Conservation (phyloP, 1,140 invertebrate genomes). For the Whitmania pigra region DNA sequence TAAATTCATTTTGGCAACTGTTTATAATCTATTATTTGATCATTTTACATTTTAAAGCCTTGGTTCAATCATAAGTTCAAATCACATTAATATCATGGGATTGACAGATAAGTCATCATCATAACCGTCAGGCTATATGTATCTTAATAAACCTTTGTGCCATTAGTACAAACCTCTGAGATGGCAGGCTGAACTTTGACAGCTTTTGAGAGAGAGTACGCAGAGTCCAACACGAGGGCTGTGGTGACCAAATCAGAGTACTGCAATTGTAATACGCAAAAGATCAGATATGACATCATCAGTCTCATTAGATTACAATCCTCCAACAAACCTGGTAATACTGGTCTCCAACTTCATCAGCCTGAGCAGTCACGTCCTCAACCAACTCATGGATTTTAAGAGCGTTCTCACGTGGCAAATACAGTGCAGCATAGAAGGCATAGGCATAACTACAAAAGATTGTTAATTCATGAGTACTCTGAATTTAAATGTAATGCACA, state of each 20-base stretch:
- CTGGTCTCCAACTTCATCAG: constrained; percentile 81
- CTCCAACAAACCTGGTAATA: constrained; percentile 46
- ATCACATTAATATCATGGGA: constrained; percentile 9
- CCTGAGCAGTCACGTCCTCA: constrained; percentile 79
- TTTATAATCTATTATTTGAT: no score
- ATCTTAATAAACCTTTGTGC: no score
- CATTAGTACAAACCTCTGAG: constrained; percentile 32
- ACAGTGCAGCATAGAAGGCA: constrained; percentile 64
- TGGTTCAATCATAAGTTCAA: neutral
- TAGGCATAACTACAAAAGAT: constrained; percentile 57
- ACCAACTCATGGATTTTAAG: constrained; percentile 58
- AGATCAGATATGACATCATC: no score
- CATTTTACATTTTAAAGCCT: neutral
- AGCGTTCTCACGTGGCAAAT: constrained; percentile 48
- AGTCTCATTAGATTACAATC: no score
- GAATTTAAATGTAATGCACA: neutral
- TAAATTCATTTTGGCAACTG: no score
- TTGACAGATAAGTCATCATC: constrained; percentile 8
- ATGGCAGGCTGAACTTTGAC: constrained; percentile 57
- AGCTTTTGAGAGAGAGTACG: constrained; percentile 56
- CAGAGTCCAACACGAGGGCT: constrained; percentile 58
- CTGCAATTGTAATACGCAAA: no score
- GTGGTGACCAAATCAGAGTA: constrained; percentile 35
- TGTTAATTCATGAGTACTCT: constrained; percentile 24
- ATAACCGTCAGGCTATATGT: neutral